Conservation (phyloP, 2,888 invertebrate species). For the Dicranocentrus wangi region DNA sequence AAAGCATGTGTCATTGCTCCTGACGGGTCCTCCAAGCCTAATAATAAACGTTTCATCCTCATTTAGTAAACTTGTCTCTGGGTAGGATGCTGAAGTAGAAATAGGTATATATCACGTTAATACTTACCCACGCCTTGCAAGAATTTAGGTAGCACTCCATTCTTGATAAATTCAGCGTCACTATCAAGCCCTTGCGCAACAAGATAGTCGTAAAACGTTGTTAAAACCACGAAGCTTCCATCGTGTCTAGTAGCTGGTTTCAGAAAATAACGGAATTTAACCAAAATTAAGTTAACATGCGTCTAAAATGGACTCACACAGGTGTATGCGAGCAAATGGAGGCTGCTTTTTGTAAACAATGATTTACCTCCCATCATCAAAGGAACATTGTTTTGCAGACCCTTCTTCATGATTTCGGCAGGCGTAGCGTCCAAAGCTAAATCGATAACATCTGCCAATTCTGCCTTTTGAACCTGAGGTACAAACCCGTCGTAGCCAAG, state of each 20-base stretch:
- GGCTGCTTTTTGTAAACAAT: too few species aligned
- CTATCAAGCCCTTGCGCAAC: conserved; percentile 46
- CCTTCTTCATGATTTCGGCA: conserved; percentile 48
- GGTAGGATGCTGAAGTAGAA: too few species aligned
- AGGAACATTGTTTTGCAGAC: conserved; percentile 46
- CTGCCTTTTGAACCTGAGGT: conserved; percentile 52
- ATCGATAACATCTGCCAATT: neutral
- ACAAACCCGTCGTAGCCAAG: conserved; percentile 61
- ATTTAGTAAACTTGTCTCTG: too few species aligned
- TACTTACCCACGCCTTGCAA: conserved; percentile 58
- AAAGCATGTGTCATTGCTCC: conserved; percentile 60
- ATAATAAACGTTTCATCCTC: too few species aligned
- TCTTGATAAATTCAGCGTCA: conserved; percentile 58
- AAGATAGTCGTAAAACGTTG: conserved; percentile 54
- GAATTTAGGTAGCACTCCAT: conserved; percentile 51
- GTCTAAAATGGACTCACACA: too few species aligned
- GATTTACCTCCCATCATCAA: conserved; percentile 63
- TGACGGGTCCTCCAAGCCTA: conserved; percentile 50
- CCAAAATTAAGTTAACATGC: too few species aligned
- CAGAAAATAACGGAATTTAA: neutral
- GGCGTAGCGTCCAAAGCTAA: conserved; percentile 50
- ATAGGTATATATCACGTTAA: too few species aligned
- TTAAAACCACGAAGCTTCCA: conserved; percentile 52
- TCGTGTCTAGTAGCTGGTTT: conserved; percentile 54
- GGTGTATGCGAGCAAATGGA: too few species aligned